phyloP scores from a whole-genome alignment of 1,140 invertebrate species.

The Drosophila rhopaloa region DNA sequence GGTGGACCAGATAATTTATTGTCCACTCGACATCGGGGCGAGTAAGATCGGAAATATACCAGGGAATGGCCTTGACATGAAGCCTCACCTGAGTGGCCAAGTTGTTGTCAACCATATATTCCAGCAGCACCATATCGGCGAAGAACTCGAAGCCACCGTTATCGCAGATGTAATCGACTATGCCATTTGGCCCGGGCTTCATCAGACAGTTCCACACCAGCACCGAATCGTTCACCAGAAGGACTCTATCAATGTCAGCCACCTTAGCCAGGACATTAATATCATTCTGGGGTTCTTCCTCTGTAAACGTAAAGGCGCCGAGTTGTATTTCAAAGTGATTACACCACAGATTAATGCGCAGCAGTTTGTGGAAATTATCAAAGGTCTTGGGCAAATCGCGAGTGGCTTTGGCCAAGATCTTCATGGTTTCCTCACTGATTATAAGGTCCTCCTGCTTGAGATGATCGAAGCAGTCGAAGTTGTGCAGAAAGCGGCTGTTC shows the following conservation, averaged over 20 bases:
- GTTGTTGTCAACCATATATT: slow-evolving; percentile 89
- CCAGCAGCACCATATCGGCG: slow-evolving; percentile 94
- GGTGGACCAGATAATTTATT: slow-evolving; percentile 84
- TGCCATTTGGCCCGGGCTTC: slow-evolving; percentile 25
- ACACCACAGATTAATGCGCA: slow-evolving; percentile 89
- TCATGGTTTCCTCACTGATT: slow-evolving; percentile 86
- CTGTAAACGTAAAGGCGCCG: slow-evolving; percentile 86
- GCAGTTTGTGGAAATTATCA: slow-evolving; percentile 85
- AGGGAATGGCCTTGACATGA: slow-evolving; percentile 96
- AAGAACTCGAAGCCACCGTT: slow-evolving; percentile 98
- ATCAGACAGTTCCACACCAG: slow-evolving; percentile 86
- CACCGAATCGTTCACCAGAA: slow-evolving; percentile 89
- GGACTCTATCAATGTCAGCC: slow-evolving; percentile 87
- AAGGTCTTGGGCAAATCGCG: slow-evolving; percentile 56
- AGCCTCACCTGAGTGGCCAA: slow-evolving; percentile 91
- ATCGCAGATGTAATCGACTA: slow-evolving; percentile 93
- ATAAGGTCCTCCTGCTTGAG: slow-evolving; percentile 89
- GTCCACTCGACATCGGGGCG: slow-evolving; percentile 91
- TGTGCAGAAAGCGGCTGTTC: slow-evolving; percentile 88
- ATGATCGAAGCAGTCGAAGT: slow-evolving; percentile 91
- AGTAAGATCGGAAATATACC: slow-evolving; percentile 98
- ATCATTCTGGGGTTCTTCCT: slow-evolving; percentile 87
- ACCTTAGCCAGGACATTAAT: slow-evolving; percentile 88
- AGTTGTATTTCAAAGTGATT: slow-evolving; percentile 92
- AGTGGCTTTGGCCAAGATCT: slow-evolving; percentile 84